phyloP scores from a whole-genome alignment of 2,113 vertebrate species.

The Chamaetylas fuelleborni region DNA sequence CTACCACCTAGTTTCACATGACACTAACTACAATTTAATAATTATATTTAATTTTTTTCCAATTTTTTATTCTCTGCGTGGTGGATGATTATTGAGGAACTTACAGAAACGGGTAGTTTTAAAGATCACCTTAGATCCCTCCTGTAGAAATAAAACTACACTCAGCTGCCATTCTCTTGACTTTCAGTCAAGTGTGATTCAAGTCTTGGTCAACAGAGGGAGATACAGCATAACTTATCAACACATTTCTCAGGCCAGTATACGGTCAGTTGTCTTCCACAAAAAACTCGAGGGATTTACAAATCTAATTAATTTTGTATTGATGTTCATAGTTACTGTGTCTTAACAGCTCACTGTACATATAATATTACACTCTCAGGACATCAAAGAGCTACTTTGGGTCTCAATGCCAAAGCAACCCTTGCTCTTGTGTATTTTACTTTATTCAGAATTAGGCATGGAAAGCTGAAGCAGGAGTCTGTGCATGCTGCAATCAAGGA shows the following conservation, averaged over 20 bases:
- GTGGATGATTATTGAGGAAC: background rate
- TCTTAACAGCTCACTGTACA: fast-evolving
- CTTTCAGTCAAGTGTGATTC: background rate
- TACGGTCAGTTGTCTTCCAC: background rate
- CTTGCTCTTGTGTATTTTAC: background rate
- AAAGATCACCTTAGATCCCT: background rate
- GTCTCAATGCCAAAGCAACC: background rate
- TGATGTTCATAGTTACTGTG: background rate
- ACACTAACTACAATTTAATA: background rate
- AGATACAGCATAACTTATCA: background rate
- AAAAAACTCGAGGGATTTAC: background rate
- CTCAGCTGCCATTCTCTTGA: background rate
- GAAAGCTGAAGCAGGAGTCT: background rate
- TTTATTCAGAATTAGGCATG: background rate
- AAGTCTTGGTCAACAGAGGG: background rate
- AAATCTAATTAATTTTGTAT: background rate
- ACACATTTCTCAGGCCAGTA: background rate
- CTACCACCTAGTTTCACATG: fast-evolving
- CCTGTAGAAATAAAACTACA: background rate
- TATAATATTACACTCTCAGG: background rate
- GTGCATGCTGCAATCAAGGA: fast-evolving
- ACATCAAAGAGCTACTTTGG: background rate
- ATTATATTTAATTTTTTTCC: background rate
- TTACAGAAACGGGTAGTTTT: background rate
- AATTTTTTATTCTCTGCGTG: background rate